Base-by-base conservation (phyloP, 2,888 invertebrate genomes). In the Tricholauxania praeusta region DNA sequence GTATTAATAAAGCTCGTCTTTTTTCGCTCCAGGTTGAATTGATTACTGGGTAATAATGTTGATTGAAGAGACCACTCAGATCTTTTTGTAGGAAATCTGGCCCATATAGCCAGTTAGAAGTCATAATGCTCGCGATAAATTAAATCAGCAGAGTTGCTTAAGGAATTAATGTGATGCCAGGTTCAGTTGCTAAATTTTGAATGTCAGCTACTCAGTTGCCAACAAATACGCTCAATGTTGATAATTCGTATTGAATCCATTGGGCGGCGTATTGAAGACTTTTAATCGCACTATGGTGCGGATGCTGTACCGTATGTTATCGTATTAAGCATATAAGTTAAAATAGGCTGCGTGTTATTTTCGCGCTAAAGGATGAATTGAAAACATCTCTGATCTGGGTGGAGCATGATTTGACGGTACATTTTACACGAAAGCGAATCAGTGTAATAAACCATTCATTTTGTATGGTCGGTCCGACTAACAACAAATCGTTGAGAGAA, bases 161-260 rank as follows among this genome's bases (percentile, higher is more conserved):
- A 14, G 2, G 59, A 39, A 15, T 57, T 57, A 0, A 69, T 52
- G 52, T 73, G 51, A 15, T 49, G 55, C 63, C 72, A 72, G 15
- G 51, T 49, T 14, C 47, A n/a, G 47, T 14, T n/a, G 70, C 53
- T 4, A 66, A 7, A 12, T 59, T 52, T 51, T 67, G 63, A 12
- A 72, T 72, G n/a, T 72, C 67, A 12, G 73, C 69, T 6, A 77
- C 63, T 10, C 74, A 65, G 28, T 78, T 78, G 15, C 68, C 68
- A 12, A 74, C 72, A 49, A 78, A 75, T 15, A 69, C 74, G 4
- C 73, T 74, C 2, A 76, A 48, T 15, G 75, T 74, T 3, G 74
- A 65, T 7, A 77, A 76, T 19, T 77, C 76, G 49, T 65, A 49
- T 49, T 63, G 60, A 8, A 78, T 71, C 78, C 78, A 77, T 10